These are phyloP conservation scores for Pammene aurita DNA, from an alignment of 2,888 invertebrate species.

Conservation along the genomic window DNA sequence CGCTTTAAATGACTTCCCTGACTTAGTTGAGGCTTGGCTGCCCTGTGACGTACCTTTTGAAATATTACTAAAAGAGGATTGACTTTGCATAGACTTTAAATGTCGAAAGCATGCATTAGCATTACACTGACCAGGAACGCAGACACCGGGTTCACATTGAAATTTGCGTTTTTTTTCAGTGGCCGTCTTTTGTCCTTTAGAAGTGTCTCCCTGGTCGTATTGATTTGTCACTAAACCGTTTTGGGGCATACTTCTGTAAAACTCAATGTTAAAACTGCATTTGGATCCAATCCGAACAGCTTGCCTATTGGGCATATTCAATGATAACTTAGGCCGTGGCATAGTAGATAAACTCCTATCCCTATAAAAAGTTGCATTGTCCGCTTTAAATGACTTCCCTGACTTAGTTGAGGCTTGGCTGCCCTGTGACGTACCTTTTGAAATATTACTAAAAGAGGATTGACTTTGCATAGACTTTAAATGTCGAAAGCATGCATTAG, in stretches of 20 bases:
- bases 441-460: not conserved
- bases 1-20: not conserved
- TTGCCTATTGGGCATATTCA: not conserved
- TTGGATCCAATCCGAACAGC: slow-evolving; percentile 20
- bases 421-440: not conserved
- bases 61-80: not conserved
- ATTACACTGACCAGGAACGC: slow-evolving; percentile 13
- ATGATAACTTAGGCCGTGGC: not conserved
- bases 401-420: not conserved
- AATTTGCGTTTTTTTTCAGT: not conserved
- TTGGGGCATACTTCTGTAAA: not conserved
- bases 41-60: not conserved
- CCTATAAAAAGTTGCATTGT: not conserved
- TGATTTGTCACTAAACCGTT: not conserved
- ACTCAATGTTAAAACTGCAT: slow-evolving; percentile 23
- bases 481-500: not conserved
- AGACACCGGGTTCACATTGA: slow-evolving; percentile 3
- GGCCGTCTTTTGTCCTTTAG: not conserved
- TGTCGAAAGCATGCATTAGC: not conserved
- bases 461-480: not conserved
- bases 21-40: not conserved
- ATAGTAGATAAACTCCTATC: not conserved
- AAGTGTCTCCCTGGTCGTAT: not conserved
- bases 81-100: not conserved
- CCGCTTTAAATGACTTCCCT: not conserved